Evolutionary conservation across 2,888 invertebrate genomes (phyloP).

Genomic region (Syrphus vitripennis): DNA sequence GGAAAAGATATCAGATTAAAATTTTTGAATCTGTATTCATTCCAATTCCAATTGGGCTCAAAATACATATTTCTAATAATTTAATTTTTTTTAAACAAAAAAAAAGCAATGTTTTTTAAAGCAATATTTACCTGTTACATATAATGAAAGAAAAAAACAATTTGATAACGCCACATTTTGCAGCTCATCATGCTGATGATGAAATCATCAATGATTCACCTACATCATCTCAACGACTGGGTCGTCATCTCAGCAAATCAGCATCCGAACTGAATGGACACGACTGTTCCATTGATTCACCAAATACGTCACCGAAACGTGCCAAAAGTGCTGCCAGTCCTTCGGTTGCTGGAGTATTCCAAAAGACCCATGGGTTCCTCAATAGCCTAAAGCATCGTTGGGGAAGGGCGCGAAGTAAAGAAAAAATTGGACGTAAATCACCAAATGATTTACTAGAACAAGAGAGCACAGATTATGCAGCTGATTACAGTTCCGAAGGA

Average conservation of each 20-base stretch:
- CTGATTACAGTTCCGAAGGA: conserved; percentile 90
- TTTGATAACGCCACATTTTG: no score
- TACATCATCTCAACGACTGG: conserved; percentile 78
- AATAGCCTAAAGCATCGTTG: conserved; percentile 91
- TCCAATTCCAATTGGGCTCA: no score
- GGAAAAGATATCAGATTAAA: no score
- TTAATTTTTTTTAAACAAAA: no score
- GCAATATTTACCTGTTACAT: no score
- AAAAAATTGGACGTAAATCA: conserved; percentile 84
- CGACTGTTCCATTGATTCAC: conserved; percentile 82
- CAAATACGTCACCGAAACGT: conserved; percentile 82
- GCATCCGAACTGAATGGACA: conserved; percentile 90
- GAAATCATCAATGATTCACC: conserved; percentile 58
- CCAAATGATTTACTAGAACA: conserved; percentile 83
- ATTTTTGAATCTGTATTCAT: no score
- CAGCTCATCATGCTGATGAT: conserved; percentile 30
- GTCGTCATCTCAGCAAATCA: conserved; percentile 89
- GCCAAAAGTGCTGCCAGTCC: conserved; percentile 82
- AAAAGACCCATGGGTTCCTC: conserved; percentile 92
- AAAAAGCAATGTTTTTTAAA: no score
- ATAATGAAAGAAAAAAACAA: no score
- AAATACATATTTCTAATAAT: no score
- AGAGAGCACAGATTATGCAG: conserved; percentile 88
- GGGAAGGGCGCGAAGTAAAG: conserved; percentile 88
- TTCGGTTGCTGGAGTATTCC: conserved; percentile 87